Evolutionary conservation across 2,888 invertebrate genomes (phyloP), one percentile per base, ranked within the genome.

Genomic region (Gymnocheta viridis): DNA sequence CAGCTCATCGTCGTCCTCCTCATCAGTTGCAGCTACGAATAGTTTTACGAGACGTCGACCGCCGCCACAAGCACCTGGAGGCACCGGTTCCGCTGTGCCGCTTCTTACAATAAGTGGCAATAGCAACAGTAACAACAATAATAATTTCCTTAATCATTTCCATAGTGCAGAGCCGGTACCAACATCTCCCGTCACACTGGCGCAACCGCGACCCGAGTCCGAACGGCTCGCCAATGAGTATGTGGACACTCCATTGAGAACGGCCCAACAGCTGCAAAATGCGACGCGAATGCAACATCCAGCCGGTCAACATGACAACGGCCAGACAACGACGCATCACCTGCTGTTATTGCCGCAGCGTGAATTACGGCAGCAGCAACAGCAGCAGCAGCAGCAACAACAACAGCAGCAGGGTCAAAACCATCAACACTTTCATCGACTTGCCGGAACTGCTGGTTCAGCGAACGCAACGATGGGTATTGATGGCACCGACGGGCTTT

Each of bases 191-290:
- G 92, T 93, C 91, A 93, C 93, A 87, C 92, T 93, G 90, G 94
- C 93, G 90, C 93, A 93, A 92, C 97, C 97, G 88, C 94, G 98
- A 91, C 97, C 97, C 88, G 96, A 96, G 92, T 95, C 94, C 91
- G 97, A 97, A 92, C 94, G 98, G 91, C 94, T 95, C 92, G 95
- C 95, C 92, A 98, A 98, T 94, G 97, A 98, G 92, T 98, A 98
- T 94, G 97, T 98, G 93, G 98, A 98, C 92, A 96, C 97, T 87
- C 97, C 96, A 87, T 94, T 95, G 90, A 94, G 94, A 91, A 94
- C 92, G 82, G 92, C 93, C 82, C 88, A 87, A 78, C 89, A 89
- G 84, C 87, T 92, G 87, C 92, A 93, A 88, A 93, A 93, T 90
- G 92, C 92, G 87, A 92, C 92, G 87, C 93, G 92, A 83, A 89